Percentiles rank a stretch among this genome's conserved stretches.
Evolutionary conservation across 2,888 invertebrate genomes (phyloP).

Genomic region (Drosophila robusta): DNA sequence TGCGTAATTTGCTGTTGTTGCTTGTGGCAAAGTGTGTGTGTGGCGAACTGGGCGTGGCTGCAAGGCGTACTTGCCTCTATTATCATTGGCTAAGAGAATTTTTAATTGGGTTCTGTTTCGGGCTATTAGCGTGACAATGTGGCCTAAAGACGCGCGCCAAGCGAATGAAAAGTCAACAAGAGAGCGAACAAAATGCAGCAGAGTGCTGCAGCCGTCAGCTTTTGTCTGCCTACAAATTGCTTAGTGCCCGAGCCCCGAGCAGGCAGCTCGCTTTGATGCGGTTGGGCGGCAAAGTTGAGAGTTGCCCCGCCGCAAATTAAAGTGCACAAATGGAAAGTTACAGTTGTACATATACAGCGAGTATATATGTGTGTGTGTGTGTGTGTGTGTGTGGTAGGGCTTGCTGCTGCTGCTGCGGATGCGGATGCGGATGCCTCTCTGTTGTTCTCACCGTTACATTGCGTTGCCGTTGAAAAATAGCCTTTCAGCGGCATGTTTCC

Average conservation of each 20-base stretch:
- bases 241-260: constrained; percentile 7
- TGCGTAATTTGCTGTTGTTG: constrained; percentile 45
- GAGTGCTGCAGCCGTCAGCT: constrained; percentile 51
- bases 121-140: constrained; percentile 47
- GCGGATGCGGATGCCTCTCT: constrained; percentile 12
- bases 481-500: constrained; percentile 61
- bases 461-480: constrained; percentile 60
- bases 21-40: constrained; percentile 11
- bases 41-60: constrained; percentile 9
- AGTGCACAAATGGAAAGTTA: constrained; percentile 73
- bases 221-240: constrained; percentile 55
- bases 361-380: not conserved
- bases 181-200: constrained; percentile 29
- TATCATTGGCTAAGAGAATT: constrained; percentile 67
- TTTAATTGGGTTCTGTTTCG: constrained; percentile 68
- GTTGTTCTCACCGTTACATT: constrained; percentile 21
- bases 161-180: constrained; percentile 25
- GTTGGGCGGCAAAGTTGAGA: constrained; percentile 50
- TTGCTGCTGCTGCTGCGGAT: not conserved
- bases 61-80: constrained; percentile 30
- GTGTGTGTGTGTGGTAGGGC: constrained; percentile 30
- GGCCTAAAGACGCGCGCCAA: constrained; percentile 8
- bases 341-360: constrained; percentile 36
- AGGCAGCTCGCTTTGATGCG: constrained; percentile 53
- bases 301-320: constrained; percentile 71